A percentile compares a stretch with the other conserved stretches of the same genome.
phyloP scores from a whole-genome alignment of 2,113 vertebrate genomes.

The Brachirus orientalis region DNA sequence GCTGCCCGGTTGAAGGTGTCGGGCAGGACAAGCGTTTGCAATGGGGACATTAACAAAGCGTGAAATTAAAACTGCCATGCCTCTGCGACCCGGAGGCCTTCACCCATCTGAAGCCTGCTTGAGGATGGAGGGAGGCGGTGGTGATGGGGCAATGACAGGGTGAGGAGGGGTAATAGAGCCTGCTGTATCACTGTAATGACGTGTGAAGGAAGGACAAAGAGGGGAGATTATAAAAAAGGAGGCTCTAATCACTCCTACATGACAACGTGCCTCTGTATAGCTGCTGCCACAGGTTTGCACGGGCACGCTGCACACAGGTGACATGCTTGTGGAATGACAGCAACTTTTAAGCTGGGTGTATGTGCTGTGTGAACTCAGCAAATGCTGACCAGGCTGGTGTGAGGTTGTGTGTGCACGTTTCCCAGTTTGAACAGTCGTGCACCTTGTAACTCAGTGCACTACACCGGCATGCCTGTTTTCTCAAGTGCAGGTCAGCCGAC shows the following conservation, averaged over 20 bases:
- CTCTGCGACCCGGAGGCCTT: conserved; percentile 63
- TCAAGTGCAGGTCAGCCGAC: conserved; percentile 46
- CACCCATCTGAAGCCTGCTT: conserved; percentile 46
- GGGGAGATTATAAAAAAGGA: conserved; percentile 65
- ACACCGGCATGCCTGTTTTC: conserved; percentile 51
- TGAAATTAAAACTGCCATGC: conserved; percentile 83
- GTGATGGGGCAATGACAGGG: conserved; percentile 46
- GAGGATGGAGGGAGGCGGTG: conserved; percentile 42
- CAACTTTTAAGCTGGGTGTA: conserved; percentile 14
- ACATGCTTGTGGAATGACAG: conserved; percentile 21
- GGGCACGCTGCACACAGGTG: conserved; percentile 32
- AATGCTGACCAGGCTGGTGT: not conserved
- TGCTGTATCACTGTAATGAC: conserved; percentile 80
- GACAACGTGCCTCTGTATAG: conserved; percentile 58
- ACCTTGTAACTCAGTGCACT: conserved; percentile 25
- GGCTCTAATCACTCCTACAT: conserved; percentile 71
- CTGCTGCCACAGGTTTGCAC: conserved; percentile 45
- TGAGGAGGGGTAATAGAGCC: conserved; percentile 78
- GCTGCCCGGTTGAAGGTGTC: conserved; percentile 44
- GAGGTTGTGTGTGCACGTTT: not conserved
- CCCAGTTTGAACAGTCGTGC: conserved; percentile 22
- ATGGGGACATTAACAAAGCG: conserved; percentile 81
- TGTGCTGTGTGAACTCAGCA: too few species aligned
- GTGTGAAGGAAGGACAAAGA: conserved; percentile 76
- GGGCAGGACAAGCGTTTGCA: conserved; percentile 49